A percentile compares a stretch with the other conserved stretches of the same genome.
These are phyloP conservation scores for Rhegmatorhina hoffmannsi DNA, from an alignment of 2,113 vertebrate species.

Conservation along the genomic window DNA sequence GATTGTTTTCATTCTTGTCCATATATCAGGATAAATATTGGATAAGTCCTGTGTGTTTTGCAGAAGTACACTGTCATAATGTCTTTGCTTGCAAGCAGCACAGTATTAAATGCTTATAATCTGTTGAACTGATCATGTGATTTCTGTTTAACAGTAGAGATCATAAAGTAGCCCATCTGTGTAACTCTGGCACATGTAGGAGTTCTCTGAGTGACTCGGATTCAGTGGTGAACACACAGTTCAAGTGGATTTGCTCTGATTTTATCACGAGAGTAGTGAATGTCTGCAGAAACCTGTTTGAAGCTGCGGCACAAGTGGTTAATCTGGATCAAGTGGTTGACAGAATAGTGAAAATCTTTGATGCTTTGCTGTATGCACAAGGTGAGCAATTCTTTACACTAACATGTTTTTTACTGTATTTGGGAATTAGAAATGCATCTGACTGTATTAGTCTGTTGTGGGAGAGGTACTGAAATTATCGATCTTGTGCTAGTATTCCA, in stretches of 20 bases:
- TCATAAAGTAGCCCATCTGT: not conserved
- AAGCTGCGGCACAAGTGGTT: conserved; percentile 54
- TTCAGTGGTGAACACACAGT: not conserved
- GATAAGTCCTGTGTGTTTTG: not conserved
- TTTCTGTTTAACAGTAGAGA: conserved; percentile 57
- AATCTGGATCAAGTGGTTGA: conserved; percentile 71
- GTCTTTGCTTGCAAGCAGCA: not conserved
- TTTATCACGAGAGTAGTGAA: conserved; percentile 76
- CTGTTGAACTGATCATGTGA: conserved; percentile 10
- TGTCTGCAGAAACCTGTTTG: conserved; percentile 81
- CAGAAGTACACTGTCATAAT: not conserved
- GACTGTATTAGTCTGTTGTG: not conserved
- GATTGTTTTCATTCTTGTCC: not conserved
- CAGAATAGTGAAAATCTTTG: conserved; percentile 80
- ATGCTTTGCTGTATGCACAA: conserved; percentile 88
- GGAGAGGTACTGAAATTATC: not conserved
- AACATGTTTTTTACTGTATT: not conserved
- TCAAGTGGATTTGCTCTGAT: conserved; percentile 79
- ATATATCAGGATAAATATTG: not conserved
- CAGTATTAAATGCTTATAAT: not conserved
- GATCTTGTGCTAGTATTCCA: not conserved
- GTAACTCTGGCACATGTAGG: not conserved
- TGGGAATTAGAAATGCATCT: not conserved
- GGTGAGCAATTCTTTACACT: conserved; percentile 72
- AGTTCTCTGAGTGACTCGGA: conserved; percentile 13